Evolutionary conservation across 1,140 invertebrate genomes (phyloP).

Genomic region (Meloidogyne hapla): DNA sequence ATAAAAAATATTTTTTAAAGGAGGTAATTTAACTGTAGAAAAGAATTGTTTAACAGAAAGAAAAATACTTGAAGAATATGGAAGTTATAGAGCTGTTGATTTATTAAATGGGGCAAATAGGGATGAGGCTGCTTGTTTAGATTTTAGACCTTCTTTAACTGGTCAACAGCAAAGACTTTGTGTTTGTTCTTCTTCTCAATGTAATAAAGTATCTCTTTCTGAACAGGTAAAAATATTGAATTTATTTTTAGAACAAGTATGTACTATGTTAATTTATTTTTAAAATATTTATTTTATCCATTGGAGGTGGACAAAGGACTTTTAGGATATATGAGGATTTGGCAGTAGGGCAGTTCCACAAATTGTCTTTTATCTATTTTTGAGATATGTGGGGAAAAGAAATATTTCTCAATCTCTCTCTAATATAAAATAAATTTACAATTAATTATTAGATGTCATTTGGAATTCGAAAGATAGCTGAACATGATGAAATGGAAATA

Average conservation of each 20-base stretch:
- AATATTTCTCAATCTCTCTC: too few relatives aligned
- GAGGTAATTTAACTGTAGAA: slow-evolving; percentile 47
- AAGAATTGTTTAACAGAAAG: slow-evolving; percentile 51
- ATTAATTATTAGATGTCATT: neutral
- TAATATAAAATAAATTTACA: neutral
- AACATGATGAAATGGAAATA: slow-evolving; percentile 5
- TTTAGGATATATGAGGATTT: too few relatives aligned
- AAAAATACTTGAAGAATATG: slow-evolving; percentile 40
- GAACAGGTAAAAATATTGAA: slow-evolving; percentile 40
- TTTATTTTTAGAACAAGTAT: too few relatives aligned
- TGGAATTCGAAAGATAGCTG: neutral
- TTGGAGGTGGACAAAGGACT: too few relatives aligned
- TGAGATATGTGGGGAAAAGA: too few relatives aligned
- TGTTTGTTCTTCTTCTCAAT: slow-evolving; percentile 45
- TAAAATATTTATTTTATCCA: neutral
- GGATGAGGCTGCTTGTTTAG: slow-evolving; percentile 14
- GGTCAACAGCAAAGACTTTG: slow-evolving; percentile 36
- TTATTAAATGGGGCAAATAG: slow-evolving; percentile 28
- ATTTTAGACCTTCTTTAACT: neutral
- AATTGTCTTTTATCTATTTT: too few relatives aligned
- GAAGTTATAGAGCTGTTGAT: slow-evolving; percentile 26
- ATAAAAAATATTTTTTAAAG: slow-evolving; percentile 18
- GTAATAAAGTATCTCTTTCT: slow-evolving; percentile 39
- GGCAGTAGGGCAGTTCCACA: too few relatives aligned
- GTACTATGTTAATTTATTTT: too few relatives aligned